Conservation (phyloP, 2,113 vertebrate genomes). For the Ptyas mucosa region DNA sequence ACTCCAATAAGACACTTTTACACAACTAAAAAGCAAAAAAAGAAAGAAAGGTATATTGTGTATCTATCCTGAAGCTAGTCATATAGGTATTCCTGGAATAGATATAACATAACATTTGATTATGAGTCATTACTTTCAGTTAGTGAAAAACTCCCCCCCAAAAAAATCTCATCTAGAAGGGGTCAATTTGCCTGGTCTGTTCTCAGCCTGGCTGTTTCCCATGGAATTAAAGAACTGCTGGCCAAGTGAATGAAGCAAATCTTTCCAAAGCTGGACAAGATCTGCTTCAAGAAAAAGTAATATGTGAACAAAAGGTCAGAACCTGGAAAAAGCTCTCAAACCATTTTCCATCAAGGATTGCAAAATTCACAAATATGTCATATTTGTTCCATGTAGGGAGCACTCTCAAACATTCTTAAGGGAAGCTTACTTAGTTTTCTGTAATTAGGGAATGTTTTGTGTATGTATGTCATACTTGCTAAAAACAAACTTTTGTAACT, state of each 20-base stretch:
- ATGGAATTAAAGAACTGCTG: constrained; percentile 73
- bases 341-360: constrained; percentile 35
- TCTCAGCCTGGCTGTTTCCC: constrained; percentile 81
- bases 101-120: constrained; percentile 41
- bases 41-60: constrained; percentile 22
- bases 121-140: no score
- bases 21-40: background rate
- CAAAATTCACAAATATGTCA: constrained; percentile 31
- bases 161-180: constrained; percentile 55
- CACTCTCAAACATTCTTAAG: constrained; percentile 12
- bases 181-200: constrained; percentile 58
- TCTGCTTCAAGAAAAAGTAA: constrained; percentile 27
- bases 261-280: constrained; percentile 68
- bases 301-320: constrained; percentile 37
- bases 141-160: no score
- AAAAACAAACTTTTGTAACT: background rate
- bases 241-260: constrained; percentile 72
- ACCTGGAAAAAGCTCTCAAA: constrained; percentile 50
- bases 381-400: constrained; percentile 17
- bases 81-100: constrained; percentile 43
- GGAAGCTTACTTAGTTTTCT: background rate
- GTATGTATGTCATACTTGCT: background rate
- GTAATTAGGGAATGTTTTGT: background rate
- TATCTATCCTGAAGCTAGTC: background rate
- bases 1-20: no score